Evolutionary conservation across 2,888 invertebrate genomes (phyloP).

Genomic region (Syrphus vitripennis): DNA sequence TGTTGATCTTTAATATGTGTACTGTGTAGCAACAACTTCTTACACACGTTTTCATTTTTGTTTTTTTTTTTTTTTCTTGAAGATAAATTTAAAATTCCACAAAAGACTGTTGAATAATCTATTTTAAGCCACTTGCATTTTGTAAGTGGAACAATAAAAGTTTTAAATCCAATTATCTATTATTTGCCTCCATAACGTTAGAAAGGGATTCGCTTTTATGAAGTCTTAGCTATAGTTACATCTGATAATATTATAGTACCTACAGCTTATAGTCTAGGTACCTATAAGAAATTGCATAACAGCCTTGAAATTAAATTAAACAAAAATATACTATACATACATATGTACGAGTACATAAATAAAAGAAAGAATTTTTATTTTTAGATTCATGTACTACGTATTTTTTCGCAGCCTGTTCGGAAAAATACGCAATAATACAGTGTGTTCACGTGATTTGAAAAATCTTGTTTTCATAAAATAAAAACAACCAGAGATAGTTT

Average conservation of each 20-base stretch:
- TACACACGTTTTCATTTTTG: not conserved
- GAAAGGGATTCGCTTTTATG: not conserved
- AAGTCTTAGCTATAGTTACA: not conserved
- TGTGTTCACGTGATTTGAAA: conserved; percentile 5
- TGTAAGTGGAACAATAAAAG: not conserved
- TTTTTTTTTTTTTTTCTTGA: not conserved
- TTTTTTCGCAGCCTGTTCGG: not conserved
- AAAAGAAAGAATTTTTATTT: not conserved
- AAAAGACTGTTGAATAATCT: not conserved
- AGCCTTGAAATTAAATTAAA: not conserved
- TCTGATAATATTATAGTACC: not conserved
- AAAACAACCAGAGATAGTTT: not conserved
- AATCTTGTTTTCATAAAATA: not conserved
- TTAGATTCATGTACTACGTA: too few relatives aligned
- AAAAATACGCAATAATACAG: not conserved
- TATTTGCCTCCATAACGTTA: not conserved
- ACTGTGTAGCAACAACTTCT: not conserved
- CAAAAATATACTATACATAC: too few relatives aligned
- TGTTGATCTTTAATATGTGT: not conserved
- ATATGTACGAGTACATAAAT: too few relatives aligned
- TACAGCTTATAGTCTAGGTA: not conserved
- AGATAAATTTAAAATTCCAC: not conserved
- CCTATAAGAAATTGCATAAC: not conserved
- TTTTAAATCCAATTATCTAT: conserved; percentile 18
- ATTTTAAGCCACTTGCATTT: not conserved